A percentile compares a stretch with the other conserved stretches of the same genome.
phyloP scores from a whole-genome alignment of 2,113 vertebrate species.

The Triplophysa siluroides region DNA sequence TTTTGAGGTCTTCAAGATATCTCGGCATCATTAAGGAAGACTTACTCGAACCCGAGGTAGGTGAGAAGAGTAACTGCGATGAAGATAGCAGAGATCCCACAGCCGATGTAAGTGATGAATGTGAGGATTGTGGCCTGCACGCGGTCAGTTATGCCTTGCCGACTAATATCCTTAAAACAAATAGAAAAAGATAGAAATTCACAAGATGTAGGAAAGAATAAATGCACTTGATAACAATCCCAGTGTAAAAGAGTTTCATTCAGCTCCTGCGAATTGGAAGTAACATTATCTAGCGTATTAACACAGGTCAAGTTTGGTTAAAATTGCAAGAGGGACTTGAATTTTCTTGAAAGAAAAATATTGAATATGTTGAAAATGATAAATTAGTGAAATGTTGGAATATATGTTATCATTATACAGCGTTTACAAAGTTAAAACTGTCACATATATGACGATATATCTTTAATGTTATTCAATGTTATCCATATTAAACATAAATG shows the following conservation, averaged over 20 bases:
- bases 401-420: too few species aligned
- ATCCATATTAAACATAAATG: too few species aligned
- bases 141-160: constrained; percentile 60
- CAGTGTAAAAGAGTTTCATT: neutral
- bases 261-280: too few species aligned
- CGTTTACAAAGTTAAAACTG: too few species aligned
- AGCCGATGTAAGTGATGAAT: constrained; percentile 93
- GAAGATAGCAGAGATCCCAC: constrained; percentile 90
- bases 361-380: too few species aligned
- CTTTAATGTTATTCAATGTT: too few species aligned
- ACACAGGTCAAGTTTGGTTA: neutral
- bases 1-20: neutral
- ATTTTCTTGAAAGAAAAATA: too few species aligned
- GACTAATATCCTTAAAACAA: constrained; percentile 80
- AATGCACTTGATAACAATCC: neutral
- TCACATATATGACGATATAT: too few species aligned
- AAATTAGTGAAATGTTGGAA: too few species aligned
- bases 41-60: constrained; percentile 91
- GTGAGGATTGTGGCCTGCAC: constrained; percentile 80
- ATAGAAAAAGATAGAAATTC: neutral
- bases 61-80: constrained; percentile 89
- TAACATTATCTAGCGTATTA: too few species aligned
- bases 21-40: constrained; percentile 43
- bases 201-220: neutral
- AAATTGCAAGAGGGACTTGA: too few species aligned